Conservation (phyloP, 2,888 invertebrate genomes). For the Amorpha juglandis region DNA sequence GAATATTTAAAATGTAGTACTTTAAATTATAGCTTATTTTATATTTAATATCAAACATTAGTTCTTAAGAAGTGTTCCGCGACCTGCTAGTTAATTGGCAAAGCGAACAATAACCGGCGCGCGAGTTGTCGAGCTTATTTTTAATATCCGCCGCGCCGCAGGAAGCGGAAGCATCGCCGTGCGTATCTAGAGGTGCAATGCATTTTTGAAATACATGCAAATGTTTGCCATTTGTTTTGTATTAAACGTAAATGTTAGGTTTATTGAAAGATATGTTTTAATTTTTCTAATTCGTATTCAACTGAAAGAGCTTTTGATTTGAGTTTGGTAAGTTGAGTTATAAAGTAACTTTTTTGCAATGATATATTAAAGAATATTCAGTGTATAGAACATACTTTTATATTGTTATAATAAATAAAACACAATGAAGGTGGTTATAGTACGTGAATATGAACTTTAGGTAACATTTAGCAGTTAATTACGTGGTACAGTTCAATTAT, state of each 20-base stretch:
- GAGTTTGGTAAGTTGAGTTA: no score
- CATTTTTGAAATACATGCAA: constrained; percentile 16
- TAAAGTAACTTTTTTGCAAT: no score
- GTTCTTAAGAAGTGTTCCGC: constrained; percentile 12
- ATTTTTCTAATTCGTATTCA: not conserved
- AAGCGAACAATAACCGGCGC: constrained; percentile 10
- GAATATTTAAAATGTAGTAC: not conserved
- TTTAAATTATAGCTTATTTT: not conserved
- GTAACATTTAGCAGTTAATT: no score
- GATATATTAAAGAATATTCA: no score
- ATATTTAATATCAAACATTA: not conserved
- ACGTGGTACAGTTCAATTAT: no score
- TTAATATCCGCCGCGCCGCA: constrained; percentile 14
- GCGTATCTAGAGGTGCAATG: constrained; percentile 2
- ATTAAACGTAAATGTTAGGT: no score
- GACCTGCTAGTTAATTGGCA: constrained; percentile 8
- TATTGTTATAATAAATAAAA: no score
- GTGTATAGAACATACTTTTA: no score
- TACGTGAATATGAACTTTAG: no score
- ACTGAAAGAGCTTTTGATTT: no score
- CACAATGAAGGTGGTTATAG: no score
- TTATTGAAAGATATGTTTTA: not conserved
- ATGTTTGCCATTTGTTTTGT: constrained; percentile 21
- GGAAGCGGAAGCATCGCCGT: not conserved
- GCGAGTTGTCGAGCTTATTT: constrained; percentile 12